Evolutionary conservation across 2,113 vertebrate genomes (phyloP), one percentile per base, ranked within the genome.

Genomic region (Hypomesus transpacificus): DNA sequence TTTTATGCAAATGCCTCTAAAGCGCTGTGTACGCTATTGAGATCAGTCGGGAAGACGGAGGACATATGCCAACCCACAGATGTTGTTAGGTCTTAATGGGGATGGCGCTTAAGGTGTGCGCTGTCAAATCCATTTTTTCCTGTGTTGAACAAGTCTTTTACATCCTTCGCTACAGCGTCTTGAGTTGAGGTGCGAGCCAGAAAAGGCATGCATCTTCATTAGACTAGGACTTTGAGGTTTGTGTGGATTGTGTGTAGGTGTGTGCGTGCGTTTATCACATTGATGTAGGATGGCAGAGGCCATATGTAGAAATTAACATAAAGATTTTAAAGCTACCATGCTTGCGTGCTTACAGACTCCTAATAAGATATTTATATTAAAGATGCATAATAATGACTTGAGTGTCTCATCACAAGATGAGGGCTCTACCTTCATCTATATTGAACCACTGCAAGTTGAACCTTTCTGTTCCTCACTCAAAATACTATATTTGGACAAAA

Each of bases 11-110:
- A 89, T 84, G 60, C 13, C 14, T 78, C 34, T 21, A 72, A 73
- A 77, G 61, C 71, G 46, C 78, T 69, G 77, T 84, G 73, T 84
- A 84, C 78, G 87, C 85, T 84, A 84, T 75, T 76, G 76, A 86
- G 77, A 83, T 82, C 66, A 84, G 72, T 66, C 50, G 54, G 68
- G 60, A 73, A 78, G 64, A 78, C 66, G 9, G 72, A 79, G 78
- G 75, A 79, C 83, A 73, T 68, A 74, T 75, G 78, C 72, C 76
- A 56, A 53, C 63, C 64, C 22, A 68, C 68, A 79, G 76, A 84
- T 79, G 75, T 74, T 75, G 65, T 82, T 71, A 79, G 66, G 66
- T 22, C 28, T 75, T 82, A 75, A 83, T 70, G 57, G 26, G 65
- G 34, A 74, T 68, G 31, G 51, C 17, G 66, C 73, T 80, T 76